These are phyloP conservation scores for Cataglyphis albicans DNA, from an alignment of 2,888 invertebrate genomes.

Conservation along the genomic window DNA sequence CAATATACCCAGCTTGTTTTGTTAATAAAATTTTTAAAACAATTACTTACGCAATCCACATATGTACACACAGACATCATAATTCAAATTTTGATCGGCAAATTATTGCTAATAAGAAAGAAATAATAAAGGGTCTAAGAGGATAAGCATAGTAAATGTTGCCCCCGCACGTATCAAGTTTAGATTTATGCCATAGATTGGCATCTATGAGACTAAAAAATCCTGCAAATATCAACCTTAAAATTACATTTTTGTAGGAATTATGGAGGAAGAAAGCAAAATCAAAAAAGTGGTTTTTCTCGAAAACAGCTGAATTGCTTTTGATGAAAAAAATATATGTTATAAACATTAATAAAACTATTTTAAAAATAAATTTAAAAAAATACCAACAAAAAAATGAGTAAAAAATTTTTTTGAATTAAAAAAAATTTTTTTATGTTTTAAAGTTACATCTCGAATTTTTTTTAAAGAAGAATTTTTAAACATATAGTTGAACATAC, in stretches of 20 bases:
- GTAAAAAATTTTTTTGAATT: too few relatives aligned
- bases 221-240: too few relatives aligned
- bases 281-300: background rate
- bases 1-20: slow-evolving; percentile 27
- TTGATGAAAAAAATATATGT: too few relatives aligned
- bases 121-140: background rate
- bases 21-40: slow-evolving; percentile 16
- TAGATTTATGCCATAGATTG: background rate
- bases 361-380: too few relatives aligned
- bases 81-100: background rate
- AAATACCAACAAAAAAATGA: too few relatives aligned
- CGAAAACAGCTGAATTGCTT: background rate
- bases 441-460: too few relatives aligned
- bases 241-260: background rate
- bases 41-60: slow-evolving; percentile 24
- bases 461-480: too few relatives aligned
- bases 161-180: background rate
- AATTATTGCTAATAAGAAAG: background rate
- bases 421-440: too few relatives aligned
- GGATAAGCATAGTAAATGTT: background rate
- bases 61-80: slow-evolving; percentile 38
- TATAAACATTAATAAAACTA: too few relatives aligned
- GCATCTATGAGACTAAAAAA: too few relatives aligned
- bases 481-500: too few relatives aligned
- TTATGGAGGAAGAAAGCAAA: background rate